phyloP scores from a whole-genome alignment of 2,888 invertebrate species.

The Dichetophora obliterata region DNA sequence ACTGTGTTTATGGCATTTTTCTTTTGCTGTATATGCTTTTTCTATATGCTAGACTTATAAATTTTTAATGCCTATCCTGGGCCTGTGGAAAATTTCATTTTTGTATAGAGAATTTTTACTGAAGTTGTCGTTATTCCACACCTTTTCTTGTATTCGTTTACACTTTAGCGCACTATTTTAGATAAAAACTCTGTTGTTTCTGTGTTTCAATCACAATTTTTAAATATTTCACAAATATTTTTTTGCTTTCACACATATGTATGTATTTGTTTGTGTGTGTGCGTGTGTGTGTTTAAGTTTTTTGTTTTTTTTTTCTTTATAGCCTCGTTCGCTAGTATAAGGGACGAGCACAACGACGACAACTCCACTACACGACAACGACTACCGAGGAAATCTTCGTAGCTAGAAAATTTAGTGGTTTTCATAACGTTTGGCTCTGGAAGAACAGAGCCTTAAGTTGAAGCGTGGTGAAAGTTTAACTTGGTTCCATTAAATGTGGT shows the following conservation, averaged over 20 bases:
- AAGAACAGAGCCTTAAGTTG: constrained; percentile 24
- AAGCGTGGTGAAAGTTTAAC: constrained; percentile 35
- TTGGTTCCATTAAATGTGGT: constrained; percentile 34
- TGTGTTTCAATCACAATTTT: constrained; percentile 28
- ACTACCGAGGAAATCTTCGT: constrained; percentile 51
- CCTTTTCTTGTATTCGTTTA: background rate
- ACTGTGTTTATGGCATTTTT: background rate
- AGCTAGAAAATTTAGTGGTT: constrained; percentile 33
- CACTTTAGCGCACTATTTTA: background rate
- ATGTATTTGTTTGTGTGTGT: constrained; percentile 14
- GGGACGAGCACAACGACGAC: constrained; percentile 54
- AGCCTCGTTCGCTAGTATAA: constrained; percentile 34
- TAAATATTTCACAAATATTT: constrained; percentile 3
- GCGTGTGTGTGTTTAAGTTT: constrained; percentile 23
- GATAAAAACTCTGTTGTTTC: background rate
- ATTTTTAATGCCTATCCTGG: constrained; percentile 27
- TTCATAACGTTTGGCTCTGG: constrained; percentile 8
- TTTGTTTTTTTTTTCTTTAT: constrained; percentile 19
- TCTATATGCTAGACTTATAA: background rate
- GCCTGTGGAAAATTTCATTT: constrained; percentile 8
- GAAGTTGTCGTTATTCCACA: background rate
- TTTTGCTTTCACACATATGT: constrained; percentile 11
- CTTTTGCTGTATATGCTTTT: background rate
- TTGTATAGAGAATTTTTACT: constrained; percentile 36
- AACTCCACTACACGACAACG: constrained; percentile 68